Evolutionary conservation across 2,888 invertebrate species (phyloP).

Genomic region (Cerceris ruficornis): DNA sequence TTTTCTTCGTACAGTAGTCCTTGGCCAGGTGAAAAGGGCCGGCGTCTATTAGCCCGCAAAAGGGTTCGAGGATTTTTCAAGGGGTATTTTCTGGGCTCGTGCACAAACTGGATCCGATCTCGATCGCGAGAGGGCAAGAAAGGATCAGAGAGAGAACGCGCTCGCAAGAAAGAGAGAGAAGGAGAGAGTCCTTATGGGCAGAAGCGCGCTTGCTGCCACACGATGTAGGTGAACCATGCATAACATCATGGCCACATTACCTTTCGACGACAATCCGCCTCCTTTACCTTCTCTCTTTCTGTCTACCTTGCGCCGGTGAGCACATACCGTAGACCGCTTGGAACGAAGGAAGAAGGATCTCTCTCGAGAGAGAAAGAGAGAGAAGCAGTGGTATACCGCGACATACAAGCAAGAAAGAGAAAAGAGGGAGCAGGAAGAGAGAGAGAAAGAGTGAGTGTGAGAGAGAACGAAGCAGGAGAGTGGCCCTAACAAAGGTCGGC

Average conservation of each 20-base stretch:
- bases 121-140: constrained; percentile 1
- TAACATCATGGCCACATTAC: constrained; percentile 66
- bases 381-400: constrained; percentile 44
- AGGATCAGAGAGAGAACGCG: not conserved
- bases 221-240: constrained; percentile 72
- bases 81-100: constrained; percentile 77
- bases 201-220: constrained; percentile 60
- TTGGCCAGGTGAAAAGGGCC: constrained; percentile 65
- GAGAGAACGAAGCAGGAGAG: constrained; percentile 54
- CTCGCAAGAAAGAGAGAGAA: constrained; percentile 1
- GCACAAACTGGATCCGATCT: constrained; percentile 76
- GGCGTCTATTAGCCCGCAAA: constrained; percentile 71
- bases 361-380: constrained; percentile 19
- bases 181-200: constrained; percentile 58
- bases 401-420: constrained; percentile 38
- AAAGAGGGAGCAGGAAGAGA: constrained; percentile 25
- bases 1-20: constrained; percentile 17
- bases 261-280: constrained; percentile 62
- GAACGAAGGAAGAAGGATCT: not conserved
- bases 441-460: constrained; percentile 17
- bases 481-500: constrained; percentile 68
- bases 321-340: constrained; percentile 9
- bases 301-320: constrained; percentile 6
- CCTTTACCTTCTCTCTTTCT: constrained; percentile 13
- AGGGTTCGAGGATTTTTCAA: constrained; percentile 67